These are phyloP conservation scores for Holcopasites calliopsidis DNA, from an alignment of 1,140 invertebrate species.

Conservation along the genomic window DNA sequence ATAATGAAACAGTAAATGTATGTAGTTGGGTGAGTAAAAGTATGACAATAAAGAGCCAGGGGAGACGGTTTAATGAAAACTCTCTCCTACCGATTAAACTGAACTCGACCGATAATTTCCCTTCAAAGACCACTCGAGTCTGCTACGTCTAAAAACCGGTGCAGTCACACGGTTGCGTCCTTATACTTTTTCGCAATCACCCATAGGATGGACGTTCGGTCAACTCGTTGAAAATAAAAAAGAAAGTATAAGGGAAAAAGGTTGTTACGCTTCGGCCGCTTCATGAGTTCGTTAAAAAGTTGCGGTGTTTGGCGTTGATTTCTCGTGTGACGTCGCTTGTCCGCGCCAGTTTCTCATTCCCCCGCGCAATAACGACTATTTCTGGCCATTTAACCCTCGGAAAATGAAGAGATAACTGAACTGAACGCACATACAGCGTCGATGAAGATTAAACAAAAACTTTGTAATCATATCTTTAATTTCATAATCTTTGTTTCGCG, in stretches of 20 bases:
- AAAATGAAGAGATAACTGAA: neutral
- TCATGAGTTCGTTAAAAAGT: constrained; percentile 38
- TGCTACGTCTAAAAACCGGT: neutral
- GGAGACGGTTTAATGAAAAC: constrained; percentile 24
- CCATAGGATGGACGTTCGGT: constrained; percentile 12
- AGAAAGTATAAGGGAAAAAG: constrained; percentile 3
- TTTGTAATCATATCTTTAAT: too few relatives aligned
- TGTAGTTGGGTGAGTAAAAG: constrained; percentile 1
- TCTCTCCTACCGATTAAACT: constrained; percentile 17
- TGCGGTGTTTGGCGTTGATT: constrained; percentile 28
- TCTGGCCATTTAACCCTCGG: neutral
- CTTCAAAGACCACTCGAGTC: neutral
- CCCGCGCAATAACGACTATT: constrained; percentile 8
- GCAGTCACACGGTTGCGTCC: constrained; percentile 11
- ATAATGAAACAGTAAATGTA: constrained; percentile 24
- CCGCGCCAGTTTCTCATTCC: neutral
- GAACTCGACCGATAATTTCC: constrained; percentile 34
- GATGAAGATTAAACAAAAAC: too few relatives aligned
- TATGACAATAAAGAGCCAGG: neutral
- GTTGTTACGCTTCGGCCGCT: neutral
- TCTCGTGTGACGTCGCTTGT: constrained; percentile 10
- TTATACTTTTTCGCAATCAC: constrained; percentile 44
- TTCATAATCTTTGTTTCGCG: neutral
- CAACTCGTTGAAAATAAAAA: neutral
- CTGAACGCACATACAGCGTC: too few relatives aligned